Evolutionary conservation across 2,797 vertebrate species (phyloP).

Genomic region (Microctenopoma lineatum): DNA sequence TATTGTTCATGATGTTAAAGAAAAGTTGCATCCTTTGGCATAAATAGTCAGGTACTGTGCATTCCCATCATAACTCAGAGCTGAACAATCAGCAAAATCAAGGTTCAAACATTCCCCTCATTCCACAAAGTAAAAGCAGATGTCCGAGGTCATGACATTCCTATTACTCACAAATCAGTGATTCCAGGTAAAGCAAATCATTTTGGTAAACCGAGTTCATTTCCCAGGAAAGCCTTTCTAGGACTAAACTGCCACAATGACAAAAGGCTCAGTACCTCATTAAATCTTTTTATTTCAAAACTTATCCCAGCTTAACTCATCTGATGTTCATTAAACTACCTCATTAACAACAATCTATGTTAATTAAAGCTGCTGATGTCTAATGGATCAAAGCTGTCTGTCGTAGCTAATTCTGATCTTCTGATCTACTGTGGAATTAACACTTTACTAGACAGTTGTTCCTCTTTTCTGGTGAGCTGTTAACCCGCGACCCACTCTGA

Average conservation of each 20-base stretch:
- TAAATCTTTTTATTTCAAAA: constrained; percentile 22
- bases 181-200: background rate
- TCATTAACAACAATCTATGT: background rate
- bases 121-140: constrained; percentile 6
- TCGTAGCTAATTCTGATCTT: background rate
- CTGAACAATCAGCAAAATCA: constrained; percentile 3
- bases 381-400: constrained; percentile 12
- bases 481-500: constrained; percentile 14
- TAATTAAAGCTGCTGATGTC: background rate
- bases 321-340: constrained; percentile 1
- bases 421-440: background rate
- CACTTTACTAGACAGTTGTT: constrained; percentile 20
- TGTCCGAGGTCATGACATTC: background rate
- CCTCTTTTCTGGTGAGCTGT: constrained; percentile 41
- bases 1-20: background rate
- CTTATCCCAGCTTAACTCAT: constrained; percentile 10
- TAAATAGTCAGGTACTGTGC: constrained; percentile 24
- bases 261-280: background rate
- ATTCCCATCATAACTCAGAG: constrained; percentile 41
- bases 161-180: constrained; percentile 11
- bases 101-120: constrained; percentile 13
- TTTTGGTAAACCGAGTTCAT: background rate
- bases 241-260: background rate
- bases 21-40: constrained; percentile 17
- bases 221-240: background rate